These are phyloP conservation scores for Cygnus atratus DNA, from an alignment of 2,113 vertebrate species.

Conservation along the genomic window DNA sequence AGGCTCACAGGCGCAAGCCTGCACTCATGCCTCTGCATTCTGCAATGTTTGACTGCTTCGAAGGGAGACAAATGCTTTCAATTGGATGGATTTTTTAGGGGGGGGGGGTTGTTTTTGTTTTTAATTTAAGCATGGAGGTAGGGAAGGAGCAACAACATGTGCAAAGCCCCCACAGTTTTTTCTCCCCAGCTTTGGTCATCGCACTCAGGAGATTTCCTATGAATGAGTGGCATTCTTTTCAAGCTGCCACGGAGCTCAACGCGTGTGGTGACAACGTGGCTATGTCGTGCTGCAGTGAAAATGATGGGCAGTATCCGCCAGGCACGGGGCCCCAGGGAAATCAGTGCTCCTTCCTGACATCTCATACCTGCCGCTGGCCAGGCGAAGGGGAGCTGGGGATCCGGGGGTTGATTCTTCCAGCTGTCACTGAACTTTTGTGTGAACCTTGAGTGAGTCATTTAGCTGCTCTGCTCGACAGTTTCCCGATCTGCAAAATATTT, in stretches of 20 bases:
- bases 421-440: not conserved
- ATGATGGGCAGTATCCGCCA: not conserved
- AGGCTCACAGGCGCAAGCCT: not conserved
- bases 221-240: not conserved
- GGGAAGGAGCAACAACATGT: not conserved
- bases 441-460: not conserved
- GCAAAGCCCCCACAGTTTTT: not conserved
- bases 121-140: not conserved
- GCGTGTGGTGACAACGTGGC: not conserved
- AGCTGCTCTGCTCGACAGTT: not conserved
- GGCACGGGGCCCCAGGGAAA: not conserved
- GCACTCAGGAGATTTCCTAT: not conserved
- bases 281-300: not conserved
- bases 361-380: not conserved
- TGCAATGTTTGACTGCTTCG: not conserved
- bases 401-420: not conserved
- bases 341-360: not conserved
- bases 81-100: not conserved
- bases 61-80: not conserved
- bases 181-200: not conserved
- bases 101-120: not conserved
- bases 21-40: not conserved
- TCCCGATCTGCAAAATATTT: not conserved
- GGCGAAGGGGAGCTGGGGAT: not conserved
- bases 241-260: not conserved